Base-by-base conservation (phyloP, 2,797 vertebrate genomes). In the Tragopan temminckii region DNA sequence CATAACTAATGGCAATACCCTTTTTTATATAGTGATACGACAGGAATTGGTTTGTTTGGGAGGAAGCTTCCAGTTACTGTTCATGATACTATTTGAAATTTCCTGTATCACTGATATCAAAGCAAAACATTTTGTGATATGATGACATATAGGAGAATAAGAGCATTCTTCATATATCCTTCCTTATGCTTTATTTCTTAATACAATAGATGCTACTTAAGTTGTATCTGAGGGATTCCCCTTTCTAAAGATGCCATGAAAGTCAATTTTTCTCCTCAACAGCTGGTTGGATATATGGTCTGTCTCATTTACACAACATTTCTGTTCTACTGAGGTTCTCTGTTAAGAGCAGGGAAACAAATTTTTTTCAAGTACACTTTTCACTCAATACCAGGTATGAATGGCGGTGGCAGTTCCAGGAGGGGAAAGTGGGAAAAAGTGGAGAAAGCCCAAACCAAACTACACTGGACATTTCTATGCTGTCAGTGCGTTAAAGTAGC, bases 201-300 rank as follows among this genome's bases (percentile, higher is more conserved):
- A 85, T 40, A 15, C 7, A 63, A 18, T 7, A 64, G 13, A 9
- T 81, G 52, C 20, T 62, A 58, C 2, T 71, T 71, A 38, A 79
- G 11, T 67, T 84, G 20, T 7, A 38, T 74, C 81, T 71, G n/a
- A 85, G 48, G 3, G 11, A 64, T 88, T 85, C 6, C 1, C 4
- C 5, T 55, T 81, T 53, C 13, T 63, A 40, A 89, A 62, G 7
- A 33, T 33, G 11, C 57, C 45, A 72, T 64, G 18, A 74, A 81
- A 35, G 2, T 15, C 1, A 3, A 4, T 35, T 66, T 8, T 25
- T 79, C 5, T 10, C 5, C n/a, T 14, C 7, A 35, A 21, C 27
- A 68, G 14, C 19, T 74, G 4, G 38, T 84, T 45, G 23, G 2
- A 2, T 84, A 13, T 18, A 24, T 72, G 40, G 7, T 6, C 21